Percentiles rank a stretch among this genome's conserved stretches.
phyloP scores from a whole-genome alignment of 2,888 invertebrate species.

The Cerceris rybyensis region DNA sequence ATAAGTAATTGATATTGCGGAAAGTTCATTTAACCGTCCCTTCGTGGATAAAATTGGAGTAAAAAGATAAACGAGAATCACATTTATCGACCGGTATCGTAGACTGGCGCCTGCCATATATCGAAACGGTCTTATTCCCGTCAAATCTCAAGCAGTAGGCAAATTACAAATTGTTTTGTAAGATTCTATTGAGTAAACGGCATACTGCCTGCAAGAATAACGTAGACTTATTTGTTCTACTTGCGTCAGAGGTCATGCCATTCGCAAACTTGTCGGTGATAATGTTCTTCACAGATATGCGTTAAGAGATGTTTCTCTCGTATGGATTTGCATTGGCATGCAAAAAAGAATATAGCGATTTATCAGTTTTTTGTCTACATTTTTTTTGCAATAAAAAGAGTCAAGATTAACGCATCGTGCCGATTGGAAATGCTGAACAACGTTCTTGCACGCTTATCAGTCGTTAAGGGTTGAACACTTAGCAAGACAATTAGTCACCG shows the following conservation, averaged over 20 bases:
- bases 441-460: no score
- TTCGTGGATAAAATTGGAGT: not conserved
- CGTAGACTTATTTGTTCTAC: constrained; percentile 28
- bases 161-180: constrained; percentile 53
- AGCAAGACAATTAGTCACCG: no score
- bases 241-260: constrained; percentile 45
- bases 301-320: no score
- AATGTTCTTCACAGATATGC: constrained; percentile 15
- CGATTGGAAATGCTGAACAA: no score
- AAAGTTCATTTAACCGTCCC: constrained; percentile 4
- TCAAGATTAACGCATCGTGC: no score
- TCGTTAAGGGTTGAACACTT: no score
- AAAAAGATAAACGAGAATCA: not conserved
- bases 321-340: no score
- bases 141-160: constrained; percentile 27
- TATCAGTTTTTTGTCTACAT: no score
- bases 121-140: constrained; percentile 12
- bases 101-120: constrained; percentile 17
- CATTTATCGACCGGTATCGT: constrained; percentile 28
- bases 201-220: not conserved
- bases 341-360: no score
- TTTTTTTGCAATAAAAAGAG: no score
- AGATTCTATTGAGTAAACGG: constrained; percentile 40
- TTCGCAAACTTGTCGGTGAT: constrained; percentile 25
- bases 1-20: not conserved